A percentile compares a stretch with the other conserved stretches of the same genome.
These are phyloP conservation scores for Drosophila setifemur DNA, from an alignment of 1,140 invertebrate genomes.

Conservation along the genomic window DNA sequence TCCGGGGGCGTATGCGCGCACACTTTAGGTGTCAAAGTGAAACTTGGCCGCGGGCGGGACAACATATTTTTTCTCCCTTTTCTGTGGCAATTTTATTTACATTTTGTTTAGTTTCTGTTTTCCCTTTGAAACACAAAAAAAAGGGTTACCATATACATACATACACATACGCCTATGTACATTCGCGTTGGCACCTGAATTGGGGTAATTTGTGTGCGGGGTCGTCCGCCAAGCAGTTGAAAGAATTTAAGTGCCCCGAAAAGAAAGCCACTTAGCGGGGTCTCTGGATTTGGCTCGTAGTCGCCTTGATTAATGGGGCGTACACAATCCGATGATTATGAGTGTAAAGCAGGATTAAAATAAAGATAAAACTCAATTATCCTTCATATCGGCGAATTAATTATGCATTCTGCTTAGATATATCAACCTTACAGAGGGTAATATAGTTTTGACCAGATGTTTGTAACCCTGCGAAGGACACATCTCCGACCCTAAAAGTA, in stretches of 20 bases:
- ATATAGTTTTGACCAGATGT: too few species aligned
- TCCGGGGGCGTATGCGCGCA: slow-evolving; percentile 66
- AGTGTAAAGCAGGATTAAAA: slow-evolving; percentile 2
- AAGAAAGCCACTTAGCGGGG: slow-evolving; percentile 10
- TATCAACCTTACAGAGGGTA: too few species aligned
- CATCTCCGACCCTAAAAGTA: too few species aligned
- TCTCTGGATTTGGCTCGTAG: neutral
- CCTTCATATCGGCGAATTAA: too few species aligned
- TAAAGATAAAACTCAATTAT: neutral
- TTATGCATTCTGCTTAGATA: too few species aligned
- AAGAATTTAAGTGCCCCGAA: slow-evolving; percentile 26
- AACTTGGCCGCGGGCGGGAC: slow-evolving; percentile 42
- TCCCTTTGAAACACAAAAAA: slow-evolving; percentile 16
- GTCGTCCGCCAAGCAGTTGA: slow-evolving; percentile 26
- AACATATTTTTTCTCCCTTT: slow-evolving; percentile 11
- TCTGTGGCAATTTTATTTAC: slow-evolving; percentile 76
- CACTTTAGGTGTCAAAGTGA: slow-evolving; percentile 78
- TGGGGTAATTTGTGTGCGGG: slow-evolving; percentile 57
- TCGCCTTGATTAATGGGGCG: slow-evolving; percentile 14
- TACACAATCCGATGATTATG: slow-evolving; percentile 27
- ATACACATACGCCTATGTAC: too few species aligned
- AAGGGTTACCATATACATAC: slow-evolving; percentile 22
- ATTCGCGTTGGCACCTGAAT: slow-evolving; percentile 51
- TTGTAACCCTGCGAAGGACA: too few species aligned
- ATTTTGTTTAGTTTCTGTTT: slow-evolving; percentile 57